phyloP scores from a whole-genome alignment of 1,140 invertebrate genomes.

The Hestina assimilis region DNA sequence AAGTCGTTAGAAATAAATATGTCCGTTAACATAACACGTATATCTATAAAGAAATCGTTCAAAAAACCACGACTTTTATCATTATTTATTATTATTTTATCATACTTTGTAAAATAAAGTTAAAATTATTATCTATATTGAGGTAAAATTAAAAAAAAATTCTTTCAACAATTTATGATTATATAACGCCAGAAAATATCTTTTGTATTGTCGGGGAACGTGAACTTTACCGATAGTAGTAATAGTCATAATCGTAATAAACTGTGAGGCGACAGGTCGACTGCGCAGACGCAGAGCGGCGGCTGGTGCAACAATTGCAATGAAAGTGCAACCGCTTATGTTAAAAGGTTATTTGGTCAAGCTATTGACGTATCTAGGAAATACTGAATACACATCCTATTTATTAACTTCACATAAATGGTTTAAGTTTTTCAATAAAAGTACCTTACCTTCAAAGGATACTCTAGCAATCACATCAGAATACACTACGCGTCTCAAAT shows the following conservation, averaged over 20 bases:
- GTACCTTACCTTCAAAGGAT: too few relatives aligned
- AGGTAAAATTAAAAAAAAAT: too few relatives aligned
- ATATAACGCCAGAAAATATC: not conserved
- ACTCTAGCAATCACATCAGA: too few relatives aligned
- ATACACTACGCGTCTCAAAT: too few relatives aligned
- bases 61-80: too few relatives aligned
- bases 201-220: not conserved
- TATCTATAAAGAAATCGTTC: too few relatives aligned
- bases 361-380: slow-evolving; percentile 15
- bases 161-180: too few relatives aligned
- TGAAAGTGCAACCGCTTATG: slow-evolving; percentile 18
- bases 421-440: not conserved
- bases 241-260: slow-evolving; percentile 23
- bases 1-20: too few relatives aligned
- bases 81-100: too few relatives aligned
- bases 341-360: slow-evolving; percentile 28
- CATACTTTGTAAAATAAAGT: too few relatives aligned
- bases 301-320: slow-evolving; percentile 19
- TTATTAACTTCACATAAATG: not conserved
- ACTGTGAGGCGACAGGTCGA: slow-evolving; percentile 32
- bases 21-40: too few relatives aligned
- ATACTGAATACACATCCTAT: not conserved
- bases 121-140: too few relatives aligned
- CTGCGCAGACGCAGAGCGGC: slow-evolving; percentile 19
- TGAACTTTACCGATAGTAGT: slow-evolving; percentile 16